A percentile compares a stretch with the other conserved stretches of the same genome.
phyloP scores from a whole-genome alignment of 2,888 invertebrate species.

The Trichopria drosophilae region DNA sequence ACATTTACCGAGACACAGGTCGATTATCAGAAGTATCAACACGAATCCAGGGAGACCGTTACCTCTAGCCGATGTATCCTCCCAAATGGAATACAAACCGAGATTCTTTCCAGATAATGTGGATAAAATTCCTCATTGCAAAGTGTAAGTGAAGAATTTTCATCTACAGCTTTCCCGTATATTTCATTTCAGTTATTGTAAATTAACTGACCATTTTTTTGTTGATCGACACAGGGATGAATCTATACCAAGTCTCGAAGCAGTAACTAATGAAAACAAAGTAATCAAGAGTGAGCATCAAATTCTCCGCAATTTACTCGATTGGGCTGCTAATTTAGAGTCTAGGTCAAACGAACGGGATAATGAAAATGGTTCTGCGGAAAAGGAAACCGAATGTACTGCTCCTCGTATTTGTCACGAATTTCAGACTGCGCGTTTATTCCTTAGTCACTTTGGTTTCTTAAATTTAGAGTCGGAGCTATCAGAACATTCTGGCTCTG shows the following conservation, averaged over 20 bases:
- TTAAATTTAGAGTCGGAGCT: conserved; percentile 61
- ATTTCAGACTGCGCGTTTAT: conserved; percentile 92
- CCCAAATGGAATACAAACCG: conserved; percentile 70
- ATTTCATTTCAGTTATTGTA: too few relatives aligned
- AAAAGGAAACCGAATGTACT: conserved; percentile 72
- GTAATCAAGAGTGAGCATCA: conserved; percentile 63
- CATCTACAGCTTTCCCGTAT: too few relatives aligned
- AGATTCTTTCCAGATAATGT: conserved; percentile 80
- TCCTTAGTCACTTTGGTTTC: conserved; percentile 95
- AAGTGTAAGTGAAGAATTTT: conserved; percentile 81
- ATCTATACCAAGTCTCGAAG: conserved; percentile 86
- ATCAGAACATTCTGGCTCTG: conserved; percentile 46
- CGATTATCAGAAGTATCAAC: conserved; percentile 68
- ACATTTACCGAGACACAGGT: conserved; percentile 83
- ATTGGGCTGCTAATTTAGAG: conserved; percentile 67
- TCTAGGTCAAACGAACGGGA: conserved; percentile 55
- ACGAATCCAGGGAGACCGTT: conserved; percentile 73
- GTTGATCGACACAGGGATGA: conserved; percentile 74
- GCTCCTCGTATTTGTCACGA: conserved; percentile 85
- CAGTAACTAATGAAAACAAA: conserved; percentile 67
- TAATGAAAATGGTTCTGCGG: conserved; percentile 47
- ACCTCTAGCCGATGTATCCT: conserved; percentile 72
- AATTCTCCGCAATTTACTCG: conserved; percentile 72
- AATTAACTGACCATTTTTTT: too few relatives aligned
- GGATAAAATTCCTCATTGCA: conserved; percentile 76